Base-by-base conservation (phyloP, 2,888 invertebrate genomes). In the Calephelis perditalis region DNA sequence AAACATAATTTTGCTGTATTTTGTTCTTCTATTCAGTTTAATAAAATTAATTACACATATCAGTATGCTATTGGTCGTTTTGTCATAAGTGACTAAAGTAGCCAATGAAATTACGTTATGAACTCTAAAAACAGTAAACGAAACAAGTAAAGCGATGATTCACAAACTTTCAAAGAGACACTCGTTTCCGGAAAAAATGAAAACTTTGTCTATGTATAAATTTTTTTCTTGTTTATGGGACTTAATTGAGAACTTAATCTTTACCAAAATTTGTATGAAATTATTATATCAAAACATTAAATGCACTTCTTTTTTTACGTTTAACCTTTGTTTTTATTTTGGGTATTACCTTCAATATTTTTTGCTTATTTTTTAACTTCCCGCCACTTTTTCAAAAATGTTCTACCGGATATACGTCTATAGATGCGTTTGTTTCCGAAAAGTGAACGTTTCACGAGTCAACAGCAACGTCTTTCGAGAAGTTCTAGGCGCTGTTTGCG, bases 371-470 rank as follows among this genome's bases (percentile, higher is more conserved):
- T 26, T 45, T 26, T 59, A 63, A 56, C 71, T 81, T 86, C 83
- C 84, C 88, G 88, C 88, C 81, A 75, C 71, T 70, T 73, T 81
- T 90, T 87, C 73, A 81, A 90, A 90, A 81, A 73, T 67, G 79
- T 86, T 84, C 82, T 75, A 86, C 89, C 88, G 91, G 91, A 91
- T 81, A 82, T 86, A 85, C 84, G 84, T 84, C 88, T 86, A 88
- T 89, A 89, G 86, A 86, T 89, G 91, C 91, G 90, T 90, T 90
- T 90, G 89, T 89, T 90, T 88, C 89, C 85, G 86, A 90, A 90
- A 89, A 89, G 89, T 88, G 90, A 89, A 89, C 87, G 89, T 90
- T 89, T 91, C 91, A 88, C 90, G 89, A 90, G 89, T 91, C 91
- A 91, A 91, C 89, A 91, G 89, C 90, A 91, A 91, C 91, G 90